Evolutionary conservation across 2,888 invertebrate species (phyloP).

Genomic region (Crepidodera aurea): DNA sequence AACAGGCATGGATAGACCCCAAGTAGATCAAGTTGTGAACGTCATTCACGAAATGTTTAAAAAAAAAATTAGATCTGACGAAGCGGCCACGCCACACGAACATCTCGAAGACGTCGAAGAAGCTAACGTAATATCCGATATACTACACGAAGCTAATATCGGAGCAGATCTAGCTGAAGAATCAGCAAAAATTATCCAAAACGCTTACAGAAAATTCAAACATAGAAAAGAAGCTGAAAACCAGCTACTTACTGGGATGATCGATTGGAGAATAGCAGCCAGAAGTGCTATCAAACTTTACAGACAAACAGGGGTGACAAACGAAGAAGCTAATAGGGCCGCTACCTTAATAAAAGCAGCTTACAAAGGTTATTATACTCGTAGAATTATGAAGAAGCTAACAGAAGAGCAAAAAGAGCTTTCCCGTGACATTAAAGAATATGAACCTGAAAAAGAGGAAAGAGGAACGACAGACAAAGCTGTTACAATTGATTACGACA

Average conservation of each 20-base stretch:
- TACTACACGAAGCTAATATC: conserved; percentile 48
- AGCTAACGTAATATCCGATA: conserved; percentile 47
- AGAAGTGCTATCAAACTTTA: conserved; percentile 57
- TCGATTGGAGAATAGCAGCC: conserved; percentile 60
- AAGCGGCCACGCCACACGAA: not conserved
- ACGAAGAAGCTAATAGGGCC: conserved; percentile 58
- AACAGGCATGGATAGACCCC: conserved; percentile 50
- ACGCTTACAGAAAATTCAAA: conserved; percentile 49
- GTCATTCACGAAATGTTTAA: conserved; percentile 53
- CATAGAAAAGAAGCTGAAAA: conserved; percentile 45
- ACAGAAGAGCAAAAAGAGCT: conserved; percentile 32
- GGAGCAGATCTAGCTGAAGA: conserved; percentile 52
- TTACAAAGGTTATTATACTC: conserved; percentile 60
- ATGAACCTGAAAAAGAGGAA: conserved; percentile 6
- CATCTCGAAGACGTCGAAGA: conserved; percentile 47
- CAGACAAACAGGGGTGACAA: conserved; percentile 55
- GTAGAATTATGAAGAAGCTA: conserved; percentile 51
- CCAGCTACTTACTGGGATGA: conserved; percentile 54
- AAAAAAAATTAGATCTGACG: conserved; percentile 20
- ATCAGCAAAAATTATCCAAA: conserved; percentile 56
- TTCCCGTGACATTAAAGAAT: conserved; percentile 15
- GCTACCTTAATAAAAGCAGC: conserved; percentile 60
- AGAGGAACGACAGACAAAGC: conserved; percentile 16
- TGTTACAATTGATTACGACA: conserved; percentile 48
- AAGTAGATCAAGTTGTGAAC: conserved; percentile 52